Conservation (phyloP, 2,888 invertebrate species). For the Acholoe squamosa region DNA sequence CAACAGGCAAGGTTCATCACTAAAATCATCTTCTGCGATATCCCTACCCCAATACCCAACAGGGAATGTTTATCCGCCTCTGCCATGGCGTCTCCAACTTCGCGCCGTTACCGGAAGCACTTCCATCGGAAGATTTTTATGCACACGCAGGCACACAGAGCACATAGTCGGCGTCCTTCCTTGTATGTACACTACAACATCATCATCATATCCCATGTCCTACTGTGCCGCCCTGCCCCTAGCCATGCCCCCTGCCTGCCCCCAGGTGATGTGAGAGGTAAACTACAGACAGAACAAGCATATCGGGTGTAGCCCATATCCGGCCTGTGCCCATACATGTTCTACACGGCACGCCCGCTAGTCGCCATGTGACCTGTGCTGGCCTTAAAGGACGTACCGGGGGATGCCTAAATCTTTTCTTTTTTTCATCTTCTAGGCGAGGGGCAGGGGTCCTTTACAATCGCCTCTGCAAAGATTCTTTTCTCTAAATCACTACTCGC, state of each 20-base stretch:
- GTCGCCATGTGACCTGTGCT: neutral
- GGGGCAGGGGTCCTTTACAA: too few relatives aligned
- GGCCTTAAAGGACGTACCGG: neutral
- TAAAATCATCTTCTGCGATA: too few relatives aligned
- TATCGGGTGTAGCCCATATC: slow-evolving; percentile 39
- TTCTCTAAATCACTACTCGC: too few relatives aligned
- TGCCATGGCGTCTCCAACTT: slow-evolving; percentile 17
- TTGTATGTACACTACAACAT: neutral
- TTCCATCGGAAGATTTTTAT: neutral
- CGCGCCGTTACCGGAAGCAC: slow-evolving; percentile 23
- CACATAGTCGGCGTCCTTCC: slow-evolving; percentile 41
- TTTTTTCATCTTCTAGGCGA: too few relatives aligned
- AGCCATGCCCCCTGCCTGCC: neutral
- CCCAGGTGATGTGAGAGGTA: neutral
- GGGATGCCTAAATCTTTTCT: too few relatives aligned
- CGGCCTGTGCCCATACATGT: slow-evolving; percentile 2
- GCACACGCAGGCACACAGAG: slow-evolving; percentile 19
- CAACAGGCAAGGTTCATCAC: too few relatives aligned
- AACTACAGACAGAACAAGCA: slow-evolving; percentile 17
- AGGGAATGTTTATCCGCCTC: neutral
- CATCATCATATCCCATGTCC: slow-evolving; percentile 47
- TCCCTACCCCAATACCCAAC: neutral
- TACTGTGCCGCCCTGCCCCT: neutral
- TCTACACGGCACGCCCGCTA: neutral
- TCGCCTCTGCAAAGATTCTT: too few relatives aligned